Base-by-base conservation (phyloP, 1,140 invertebrate species). In the Drosophila tani region DNA sequence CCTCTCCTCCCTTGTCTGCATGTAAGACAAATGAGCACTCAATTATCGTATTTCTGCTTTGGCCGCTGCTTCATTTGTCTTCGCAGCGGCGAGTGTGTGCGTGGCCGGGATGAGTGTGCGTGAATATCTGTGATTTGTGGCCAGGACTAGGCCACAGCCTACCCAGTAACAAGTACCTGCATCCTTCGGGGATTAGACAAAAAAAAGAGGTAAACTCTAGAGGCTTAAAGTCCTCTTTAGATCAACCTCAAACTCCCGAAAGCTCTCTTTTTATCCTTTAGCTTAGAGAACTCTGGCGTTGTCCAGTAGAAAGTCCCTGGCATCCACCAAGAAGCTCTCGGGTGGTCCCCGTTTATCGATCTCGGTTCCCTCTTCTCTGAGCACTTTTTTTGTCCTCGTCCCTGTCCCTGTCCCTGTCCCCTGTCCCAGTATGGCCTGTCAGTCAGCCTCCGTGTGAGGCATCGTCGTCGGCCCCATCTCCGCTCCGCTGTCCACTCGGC, bases 1-100 rank as follows among this genome's bases (percentile, higher is more conserved):
- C 17, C 15, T 41, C 38, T 63, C 64, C 53, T 79, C 67, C 59
- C 75, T 79, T 68, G 78, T 55, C 79, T 75, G 81, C 81, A 62
- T 88, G 77, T 78, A 87, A 87, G 84, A 87, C 85, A 87, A 87
- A 87, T 87, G 84, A 87, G 84, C 85, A 88, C 84, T 90, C 84
- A 88, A 87, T 87, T 87, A 87, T 90, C 85, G 85, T 90, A 88
- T 87, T 81, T 87, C 84, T 87, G 84, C 84, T 87, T 87, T 83
- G 69, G 76, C 71, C 62, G 76, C 84, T 80, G 76, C 75, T 87
- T 86, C 82, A 86, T 86, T 87, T 87, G 75, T 80, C 76, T 88
- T 86, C 85, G 35, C 15, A 35, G 29, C 27, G 32, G 17, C 5
- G 15, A 24, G n/a, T 3, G 21, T 21, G 40, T 15, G 8, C 38